A percentile compares a stretch with the other conserved stretches of the same genome.
These are phyloP conservation scores for Eupsilia transversa DNA, from an alignment of 2,888 invertebrate species.

Conservation along the genomic window DNA sequence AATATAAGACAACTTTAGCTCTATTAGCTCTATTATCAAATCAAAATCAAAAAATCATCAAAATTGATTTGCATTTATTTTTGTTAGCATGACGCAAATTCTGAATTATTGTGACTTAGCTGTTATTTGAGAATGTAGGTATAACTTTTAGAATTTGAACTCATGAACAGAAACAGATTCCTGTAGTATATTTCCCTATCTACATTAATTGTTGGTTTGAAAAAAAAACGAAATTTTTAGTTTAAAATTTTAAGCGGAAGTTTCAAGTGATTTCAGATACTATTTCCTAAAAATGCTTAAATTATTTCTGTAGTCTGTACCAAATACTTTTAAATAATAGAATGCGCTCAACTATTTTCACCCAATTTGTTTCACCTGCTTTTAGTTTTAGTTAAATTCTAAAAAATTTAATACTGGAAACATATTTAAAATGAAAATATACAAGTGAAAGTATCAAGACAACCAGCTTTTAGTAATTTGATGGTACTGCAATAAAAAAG, in stretches of 20 bases:
- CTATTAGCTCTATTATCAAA: no score
- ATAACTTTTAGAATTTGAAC: not conserved
- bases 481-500: not conserved
- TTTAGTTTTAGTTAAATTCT: slow-evolving; percentile 11
- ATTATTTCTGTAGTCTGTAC: not conserved
- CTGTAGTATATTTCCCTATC: no score
- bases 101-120: slow-evolving; percentile 4
- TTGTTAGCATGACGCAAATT: slow-evolving; percentile 35
- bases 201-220: not conserved
- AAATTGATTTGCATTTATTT: slow-evolving; percentile 35
- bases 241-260: no score
- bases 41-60: no score
- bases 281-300: not conserved
- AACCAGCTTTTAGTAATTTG: slow-evolving; percentile 20
- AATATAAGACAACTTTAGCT: slow-evolving; percentile 2
- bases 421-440: not conserved
- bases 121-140: slow-evolving; percentile 5
- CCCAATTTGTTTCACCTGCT: slow-evolving; percentile 1
- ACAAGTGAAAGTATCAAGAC: not conserved
- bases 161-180: not conserved
- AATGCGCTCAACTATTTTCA: slow-evolving; percentile 16
- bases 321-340: not conserved
- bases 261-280: not conserved
- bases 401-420: not conserved
- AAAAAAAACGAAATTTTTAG: no score